These are phyloP conservation scores for Eriosoma lanigerum DNA, from an alignment of 1,140 invertebrate genomes.

Conservation along the genomic window DNA sequence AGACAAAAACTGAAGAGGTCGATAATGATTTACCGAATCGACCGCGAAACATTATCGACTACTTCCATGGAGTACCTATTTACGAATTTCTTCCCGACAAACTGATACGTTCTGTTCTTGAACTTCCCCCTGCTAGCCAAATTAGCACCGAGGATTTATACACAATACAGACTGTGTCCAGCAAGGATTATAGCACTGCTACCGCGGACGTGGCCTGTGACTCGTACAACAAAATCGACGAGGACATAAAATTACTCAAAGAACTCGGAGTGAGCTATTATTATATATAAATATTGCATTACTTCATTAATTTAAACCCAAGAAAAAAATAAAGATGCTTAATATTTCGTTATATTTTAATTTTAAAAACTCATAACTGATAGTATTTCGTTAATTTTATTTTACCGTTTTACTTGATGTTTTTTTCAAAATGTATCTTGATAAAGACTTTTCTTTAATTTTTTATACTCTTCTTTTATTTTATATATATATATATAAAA, in stretches of 20 bases:
- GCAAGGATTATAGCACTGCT: slow-evolving; percentile 62
- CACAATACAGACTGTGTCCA: slow-evolving; percentile 57
- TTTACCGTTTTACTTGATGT: no score
- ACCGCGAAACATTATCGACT: neutral
- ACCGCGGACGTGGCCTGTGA: slow-evolving; percentile 65
- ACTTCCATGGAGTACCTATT: neutral
- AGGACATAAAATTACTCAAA: slow-evolving; percentile 61
- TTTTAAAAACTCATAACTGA: no score
- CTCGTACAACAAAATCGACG: slow-evolving; percentile 64
- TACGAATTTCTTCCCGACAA: neutral
- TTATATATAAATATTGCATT: no score
- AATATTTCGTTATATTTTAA: no score
- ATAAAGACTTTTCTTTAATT: no score
- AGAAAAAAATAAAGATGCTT: no score
- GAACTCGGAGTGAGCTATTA: slow-evolving; percentile 44
- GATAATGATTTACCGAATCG: neutral
- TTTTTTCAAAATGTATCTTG: no score
- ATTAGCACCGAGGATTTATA: neutral
- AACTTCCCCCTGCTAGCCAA: neutral
- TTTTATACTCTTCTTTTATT: no score
- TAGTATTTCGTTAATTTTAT: no score
- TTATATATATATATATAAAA: no score
- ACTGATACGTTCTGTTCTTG: neutral
- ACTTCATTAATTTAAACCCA: no score
- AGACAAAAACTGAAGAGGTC: no score